These are phyloP conservation scores for Phylloscopus collybita DNA, from an alignment of 2,797 vertebrate genomes.

Conservation along the genomic window DNA sequence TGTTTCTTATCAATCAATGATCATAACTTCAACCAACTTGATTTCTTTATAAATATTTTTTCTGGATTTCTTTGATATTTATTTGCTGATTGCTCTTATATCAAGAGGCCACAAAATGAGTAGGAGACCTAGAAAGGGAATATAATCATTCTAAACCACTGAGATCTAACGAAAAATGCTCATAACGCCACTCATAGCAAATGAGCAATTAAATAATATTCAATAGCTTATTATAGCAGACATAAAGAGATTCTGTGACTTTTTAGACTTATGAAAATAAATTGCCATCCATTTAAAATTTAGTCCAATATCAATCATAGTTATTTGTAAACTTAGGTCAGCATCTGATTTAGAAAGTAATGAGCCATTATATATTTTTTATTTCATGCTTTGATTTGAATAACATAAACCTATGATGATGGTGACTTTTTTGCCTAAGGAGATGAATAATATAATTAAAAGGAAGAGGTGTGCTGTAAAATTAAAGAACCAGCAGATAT, in stretches of 20 bases:
- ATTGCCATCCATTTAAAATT: not conserved
- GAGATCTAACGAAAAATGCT: not conserved
- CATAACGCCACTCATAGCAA: not conserved
- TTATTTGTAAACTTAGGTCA: not conserved
- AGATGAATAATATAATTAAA: not conserved
- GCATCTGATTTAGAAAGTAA: not conserved
- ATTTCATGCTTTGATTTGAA: conserved; percentile 12
- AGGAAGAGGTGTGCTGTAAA: not conserved
- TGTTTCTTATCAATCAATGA: not conserved
- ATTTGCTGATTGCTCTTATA: not conserved
- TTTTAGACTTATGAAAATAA: not conserved
- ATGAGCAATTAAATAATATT: not conserved
- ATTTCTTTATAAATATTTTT: not conserved
- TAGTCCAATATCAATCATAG: not conserved
- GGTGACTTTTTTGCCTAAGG: not conserved
- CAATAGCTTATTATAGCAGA: not conserved
- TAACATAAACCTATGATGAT: not conserved
- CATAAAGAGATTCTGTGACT: not conserved
- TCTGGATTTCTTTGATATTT: not conserved
- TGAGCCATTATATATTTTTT: not conserved
- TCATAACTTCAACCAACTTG: not conserved
- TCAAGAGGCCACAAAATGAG: not conserved
- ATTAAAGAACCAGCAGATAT: not conserved
- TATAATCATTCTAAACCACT: not conserved
- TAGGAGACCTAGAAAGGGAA: not conserved